Base-by-base conservation (phyloP, 2,797 vertebrate genomes). In the Chrysocyon brachyurus region DNA sequence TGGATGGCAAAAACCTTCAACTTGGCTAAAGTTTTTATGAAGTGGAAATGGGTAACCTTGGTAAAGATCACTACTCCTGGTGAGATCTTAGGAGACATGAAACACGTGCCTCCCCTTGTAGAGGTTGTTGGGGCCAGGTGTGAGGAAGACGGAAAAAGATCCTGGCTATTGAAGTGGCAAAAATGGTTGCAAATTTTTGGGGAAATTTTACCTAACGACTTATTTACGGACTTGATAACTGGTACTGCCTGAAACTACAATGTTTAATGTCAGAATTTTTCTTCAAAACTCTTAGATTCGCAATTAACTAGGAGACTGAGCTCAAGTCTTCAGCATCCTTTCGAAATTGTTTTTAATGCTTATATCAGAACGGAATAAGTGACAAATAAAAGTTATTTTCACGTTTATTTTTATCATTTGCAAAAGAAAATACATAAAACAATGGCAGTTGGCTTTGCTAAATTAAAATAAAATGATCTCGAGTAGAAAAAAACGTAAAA, bases 401-500 rank as follows among this genome's bases (percentile, higher is more conserved):
- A 97, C 5, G 24, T 99, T 98, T 99, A 98, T 99, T 99, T 96
- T 97, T 98, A 98, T 95, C 97, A 88, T 95, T 96, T 98, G 98
- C 96, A 78, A 87, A 92, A 61, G 93, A 91, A 98, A 98, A 98
- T 99, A 99, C 99, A 99, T 99, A 98, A 98, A 99, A 99, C 98
- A 99, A 99, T 99, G 99, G 99, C 99, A 99, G 98, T 98, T 98
- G 97, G 96, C 89, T 96, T 99, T 98, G 94, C 99, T 99, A 99
- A 98, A 98, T 98, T 98, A 98, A 98, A 98, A 98, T 98, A 99
- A 99, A 98, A 98, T 97, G 75, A 98, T 98, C 95, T 98, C 4
- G 16, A 94, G 97, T 98, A 99, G 98, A 99, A 99, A 99, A 99
- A 99, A 98, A 98, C 15, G 82, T 98, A 97, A 97, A 97, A 97